Base-by-base conservation (phyloP, 2,797 vertebrate species). In the Picus viridis region DNA sequence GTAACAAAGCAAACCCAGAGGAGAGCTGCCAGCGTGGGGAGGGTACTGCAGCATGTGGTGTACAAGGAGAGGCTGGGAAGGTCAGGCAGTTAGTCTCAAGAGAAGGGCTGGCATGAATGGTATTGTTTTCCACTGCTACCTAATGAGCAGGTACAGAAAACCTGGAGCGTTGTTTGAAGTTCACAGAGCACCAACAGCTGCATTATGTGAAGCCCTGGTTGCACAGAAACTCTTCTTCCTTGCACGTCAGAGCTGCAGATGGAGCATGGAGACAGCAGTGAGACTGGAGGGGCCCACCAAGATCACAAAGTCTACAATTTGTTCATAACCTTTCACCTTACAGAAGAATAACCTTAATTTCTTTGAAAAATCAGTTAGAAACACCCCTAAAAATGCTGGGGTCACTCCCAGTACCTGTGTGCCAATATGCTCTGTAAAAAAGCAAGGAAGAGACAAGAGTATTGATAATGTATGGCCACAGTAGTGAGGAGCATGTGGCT, bases 381-480 rank as follows among this genome's bases (percentile, higher is more conserved):
- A 70, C 29, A 53, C 39, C 89, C 7, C 54, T 77, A 39, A 15
- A 86, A 82, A 65, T 70, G 26, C 30, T 54, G 32, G 23, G 67
- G 87, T 76, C 57, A 67, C 6, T 79, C 12, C 45, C 27, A 45
- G 53, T 61, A 78, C 27, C 12, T 0, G 0, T 24, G 45, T 45
- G 59, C 16, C 15, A 32, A 0, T 69, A 82, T 1, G 2, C 13
- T 56, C 57, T 0, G 0, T 18, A 69, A 39, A 91, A 86, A 69
- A 17, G 10, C 32, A 65, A 67, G 24, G 14, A 34, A 63, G 23
- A 78, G 81, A 77, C 78, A 75, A 71, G 2, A 19, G 30, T 27
- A 20, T 18, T 39, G 30, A 32, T 5, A n/a, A 47, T 51, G 56
- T 30, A 24, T 19, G 9, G 9, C 19, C 85, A 23, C 54, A 53